These are phyloP conservation scores for Amniataba percoides DNA, from an alignment of 2,797 vertebrate species.

Conservation along the genomic window DNA sequence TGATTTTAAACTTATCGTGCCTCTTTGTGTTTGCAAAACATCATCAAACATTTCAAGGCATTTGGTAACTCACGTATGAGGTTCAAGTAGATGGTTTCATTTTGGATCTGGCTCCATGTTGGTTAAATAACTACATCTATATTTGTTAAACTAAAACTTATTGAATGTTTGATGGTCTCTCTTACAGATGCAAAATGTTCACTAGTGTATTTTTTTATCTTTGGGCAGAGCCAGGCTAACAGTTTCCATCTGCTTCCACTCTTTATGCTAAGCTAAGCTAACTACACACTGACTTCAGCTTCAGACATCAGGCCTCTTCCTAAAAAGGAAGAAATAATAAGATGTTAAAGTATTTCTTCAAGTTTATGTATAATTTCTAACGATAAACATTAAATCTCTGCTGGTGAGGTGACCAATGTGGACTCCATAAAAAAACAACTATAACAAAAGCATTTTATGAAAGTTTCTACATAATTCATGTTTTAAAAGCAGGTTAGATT, in stretches of 20 bases:
- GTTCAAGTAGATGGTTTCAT: background rate
- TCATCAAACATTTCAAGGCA: too few relatives aligned
- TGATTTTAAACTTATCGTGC: too few relatives aligned
- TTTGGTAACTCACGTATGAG: background rate
- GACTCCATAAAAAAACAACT: background rate
- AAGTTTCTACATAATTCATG: background rate
- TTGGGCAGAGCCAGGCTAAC: background rate
- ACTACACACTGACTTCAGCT: background rate
- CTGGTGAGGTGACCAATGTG: background rate
- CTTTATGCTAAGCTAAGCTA: slow-evolving; percentile 3
- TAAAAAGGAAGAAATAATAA: background rate
- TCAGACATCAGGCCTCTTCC: background rate
- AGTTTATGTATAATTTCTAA: background rate
- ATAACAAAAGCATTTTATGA: background rate
- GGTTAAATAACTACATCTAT: background rate
- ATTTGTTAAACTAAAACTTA: background rate
- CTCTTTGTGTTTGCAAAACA: background rate
- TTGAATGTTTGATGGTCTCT: background rate
- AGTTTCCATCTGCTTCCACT: background rate
- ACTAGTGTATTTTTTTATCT: background rate
- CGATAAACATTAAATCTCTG: background rate
- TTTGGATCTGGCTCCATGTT: background rate
- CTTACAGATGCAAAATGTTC: background rate
- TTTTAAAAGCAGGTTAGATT: background rate
- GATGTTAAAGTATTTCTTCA: background rate